Percentiles rank a stretch among this genome's conserved stretches.
phyloP scores from a whole-genome alignment of 2,113 vertebrate genomes.

The Eurystomus gularis region DNA sequence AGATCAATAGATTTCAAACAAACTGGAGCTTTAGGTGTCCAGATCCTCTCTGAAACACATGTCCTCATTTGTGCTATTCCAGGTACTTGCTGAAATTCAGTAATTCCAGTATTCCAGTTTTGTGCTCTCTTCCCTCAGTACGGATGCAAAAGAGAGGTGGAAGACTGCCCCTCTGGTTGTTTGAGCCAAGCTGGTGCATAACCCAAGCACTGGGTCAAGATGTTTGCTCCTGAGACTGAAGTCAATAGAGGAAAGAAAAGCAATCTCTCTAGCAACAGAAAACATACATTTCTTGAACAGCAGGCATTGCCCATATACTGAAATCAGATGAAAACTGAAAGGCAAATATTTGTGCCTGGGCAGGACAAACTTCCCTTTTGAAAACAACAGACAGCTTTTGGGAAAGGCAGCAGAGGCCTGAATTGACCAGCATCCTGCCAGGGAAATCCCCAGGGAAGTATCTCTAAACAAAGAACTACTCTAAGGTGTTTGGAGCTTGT shows the following conservation, averaged over 20 bases:
- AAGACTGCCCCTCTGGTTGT: not conserved
- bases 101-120: not conserved
- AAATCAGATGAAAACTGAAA: constrained; percentile 10
- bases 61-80: not conserved
- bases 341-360: not conserved
- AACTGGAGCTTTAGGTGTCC: not conserved
- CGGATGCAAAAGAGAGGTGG: not conserved
- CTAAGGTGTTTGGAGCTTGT: not conserved
- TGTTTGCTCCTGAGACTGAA: not conserved
- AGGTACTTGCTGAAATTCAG: not conserved
- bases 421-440: not conserved
- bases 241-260: not conserved
- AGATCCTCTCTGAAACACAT: not conserved
- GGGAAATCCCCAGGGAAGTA: not conserved
- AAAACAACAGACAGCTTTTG: not conserved
- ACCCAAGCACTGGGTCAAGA: not conserved
- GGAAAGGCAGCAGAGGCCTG: not conserved
- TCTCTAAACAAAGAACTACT: not conserved
- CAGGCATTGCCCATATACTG: not conserved
- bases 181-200: not conserved
- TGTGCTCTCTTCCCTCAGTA: not conserved
- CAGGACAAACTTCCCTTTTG: not conserved
- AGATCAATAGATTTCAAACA: not conserved
- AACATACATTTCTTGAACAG: not conserved
- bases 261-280: not conserved